phyloP scores from a whole-genome alignment of 2,888 invertebrate genomes.

The Pseudanteris insignis region DNA sequence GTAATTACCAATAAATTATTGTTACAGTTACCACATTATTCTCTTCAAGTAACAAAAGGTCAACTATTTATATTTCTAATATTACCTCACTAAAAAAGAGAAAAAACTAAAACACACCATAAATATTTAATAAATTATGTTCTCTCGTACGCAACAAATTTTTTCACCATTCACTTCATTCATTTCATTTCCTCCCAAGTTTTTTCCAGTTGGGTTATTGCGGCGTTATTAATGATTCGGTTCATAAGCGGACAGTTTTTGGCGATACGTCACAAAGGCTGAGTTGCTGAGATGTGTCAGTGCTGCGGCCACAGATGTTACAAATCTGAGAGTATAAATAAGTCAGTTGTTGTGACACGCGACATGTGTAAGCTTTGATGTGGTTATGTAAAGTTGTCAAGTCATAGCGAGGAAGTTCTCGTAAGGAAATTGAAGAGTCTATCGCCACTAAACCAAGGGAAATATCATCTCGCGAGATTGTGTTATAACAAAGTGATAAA shows the following conservation, averaged over 20 bases:
- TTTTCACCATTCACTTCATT: not conserved
- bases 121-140: too few relatives aligned
- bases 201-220: constrained; percentile 3
- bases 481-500: too few relatives aligned
- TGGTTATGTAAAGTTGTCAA: constrained; percentile 29
- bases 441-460: too few relatives aligned
- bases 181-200: constrained; percentile 3
- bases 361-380: constrained; percentile 33
- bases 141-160: not conserved
- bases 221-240: constrained; percentile 6
- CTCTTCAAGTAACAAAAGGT: too few relatives aligned
- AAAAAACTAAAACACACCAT: too few relatives aligned
- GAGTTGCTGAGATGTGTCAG: constrained; percentile 4
- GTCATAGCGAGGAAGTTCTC: constrained; percentile 10
- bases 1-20: too few relatives aligned
- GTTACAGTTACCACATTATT: too few relatives aligned
- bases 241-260: constrained; percentile 8
- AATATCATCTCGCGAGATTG: too few relatives aligned
- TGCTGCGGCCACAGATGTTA: constrained; percentile 19
- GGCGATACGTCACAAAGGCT: constrained; percentile 1
- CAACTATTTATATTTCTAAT: too few relatives aligned
- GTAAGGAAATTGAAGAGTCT: constrained; percentile 2
- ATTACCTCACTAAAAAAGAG: too few relatives aligned
- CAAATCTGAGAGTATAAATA: constrained; percentile 29
- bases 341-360: constrained; percentile 29